These are phyloP conservation scores for Aspidiotus destructor DNA, from an alignment of 2,888 invertebrate species.

Conservation along the genomic window DNA sequence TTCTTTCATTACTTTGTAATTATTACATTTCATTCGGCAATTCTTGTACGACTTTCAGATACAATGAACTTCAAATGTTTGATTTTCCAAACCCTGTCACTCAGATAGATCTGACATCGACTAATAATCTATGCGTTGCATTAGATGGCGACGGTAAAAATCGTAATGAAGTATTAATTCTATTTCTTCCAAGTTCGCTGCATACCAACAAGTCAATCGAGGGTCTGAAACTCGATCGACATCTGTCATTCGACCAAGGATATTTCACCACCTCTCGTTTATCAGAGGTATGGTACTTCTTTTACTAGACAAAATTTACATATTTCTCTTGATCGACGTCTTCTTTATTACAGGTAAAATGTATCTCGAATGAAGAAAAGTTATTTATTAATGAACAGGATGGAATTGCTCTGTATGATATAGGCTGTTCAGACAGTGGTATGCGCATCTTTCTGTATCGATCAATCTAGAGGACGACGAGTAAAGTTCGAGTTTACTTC, in stretches of 20 bases:
- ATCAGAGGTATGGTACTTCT: conserved; percentile 8
- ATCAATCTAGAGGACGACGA: background rate
- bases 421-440: conserved; percentile 21
- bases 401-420: conserved; percentile 19
- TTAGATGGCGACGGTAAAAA: conserved; percentile 11
- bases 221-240: conserved; percentile 15
- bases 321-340: background rate
- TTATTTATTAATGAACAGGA: conserved; percentile 21
- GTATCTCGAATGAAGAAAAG: conserved; percentile 8
- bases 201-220: conserved; percentile 3
- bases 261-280: conserved; percentile 22
- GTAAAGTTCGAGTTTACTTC: background rate
- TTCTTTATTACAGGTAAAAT: conserved; percentile 17
- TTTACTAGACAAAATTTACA: background rate
- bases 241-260: conserved; percentile 25
- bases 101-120: conserved; percentile 16
- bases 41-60: conserved; percentile 8
- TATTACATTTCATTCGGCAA: background rate
- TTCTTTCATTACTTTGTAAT: background rate
- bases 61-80: conserved; percentile 29
- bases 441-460: background rate
- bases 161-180: conserved; percentile 13
- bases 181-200: conserved; percentile 12
- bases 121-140: conserved; percentile 25
- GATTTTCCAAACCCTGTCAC: conserved; percentile 13